These are phyloP conservation scores for Tringa solitaria DNA, from an alignment of 2,113 vertebrate species.

Conservation along the genomic window DNA sequence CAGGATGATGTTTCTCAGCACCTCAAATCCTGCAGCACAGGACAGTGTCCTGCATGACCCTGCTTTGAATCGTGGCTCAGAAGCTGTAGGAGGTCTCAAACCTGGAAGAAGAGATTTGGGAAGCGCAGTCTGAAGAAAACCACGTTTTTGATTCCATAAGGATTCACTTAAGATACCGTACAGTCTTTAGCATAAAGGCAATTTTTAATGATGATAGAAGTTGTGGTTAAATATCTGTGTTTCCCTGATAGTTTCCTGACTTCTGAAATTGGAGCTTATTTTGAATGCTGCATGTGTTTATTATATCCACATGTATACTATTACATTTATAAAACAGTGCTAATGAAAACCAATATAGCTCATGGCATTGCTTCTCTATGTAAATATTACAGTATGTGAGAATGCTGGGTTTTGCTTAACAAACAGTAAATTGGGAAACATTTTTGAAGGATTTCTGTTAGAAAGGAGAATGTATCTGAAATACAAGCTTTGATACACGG, in stretches of 20 bases:
- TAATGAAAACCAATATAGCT: neutral
- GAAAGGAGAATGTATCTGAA: neutral
- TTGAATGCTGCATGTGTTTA: neutral
- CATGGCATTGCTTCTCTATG: neutral
- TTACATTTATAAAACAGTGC: neutral
- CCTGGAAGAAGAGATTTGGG: neutral
- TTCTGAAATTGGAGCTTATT: neutral
- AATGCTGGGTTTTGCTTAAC: neutral
- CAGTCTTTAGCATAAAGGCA: neutral
- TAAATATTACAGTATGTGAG: neutral
- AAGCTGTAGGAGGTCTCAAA: neutral
- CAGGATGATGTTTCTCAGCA: neutral
- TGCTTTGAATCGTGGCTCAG: accelerated
- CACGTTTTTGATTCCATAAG: accelerated
- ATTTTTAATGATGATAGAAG: neutral
- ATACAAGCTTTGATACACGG: neutral
- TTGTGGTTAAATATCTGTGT: neutral
- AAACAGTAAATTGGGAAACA: neutral
- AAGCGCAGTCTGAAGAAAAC: neutral
- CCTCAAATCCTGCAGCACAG: neutral
- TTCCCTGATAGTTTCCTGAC: neutral
- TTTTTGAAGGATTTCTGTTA: neutral
- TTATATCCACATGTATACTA: neutral
- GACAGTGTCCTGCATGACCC: neutral
- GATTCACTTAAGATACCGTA: neutral